Conservation (phyloP, 1,140 invertebrate genomes). For the Meteorus sp. region DNA sequence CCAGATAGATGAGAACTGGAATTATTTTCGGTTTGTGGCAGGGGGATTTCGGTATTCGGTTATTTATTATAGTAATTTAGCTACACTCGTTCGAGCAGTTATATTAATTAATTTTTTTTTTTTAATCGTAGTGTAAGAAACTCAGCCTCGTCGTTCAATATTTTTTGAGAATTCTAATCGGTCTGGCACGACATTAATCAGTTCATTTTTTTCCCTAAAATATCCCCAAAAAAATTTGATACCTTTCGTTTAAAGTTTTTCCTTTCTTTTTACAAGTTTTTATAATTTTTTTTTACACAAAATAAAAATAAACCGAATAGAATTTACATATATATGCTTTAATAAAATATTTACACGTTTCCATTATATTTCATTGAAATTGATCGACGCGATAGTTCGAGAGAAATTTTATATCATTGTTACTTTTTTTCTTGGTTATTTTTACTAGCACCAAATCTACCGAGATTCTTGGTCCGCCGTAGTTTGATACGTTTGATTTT, state of each 20-base stretch:
- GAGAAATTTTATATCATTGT: too few relatives aligned
- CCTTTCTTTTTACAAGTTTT: background rate
- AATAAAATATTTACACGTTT: conserved; percentile 19
- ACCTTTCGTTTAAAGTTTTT: too few relatives aligned
- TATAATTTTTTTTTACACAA: background rate
- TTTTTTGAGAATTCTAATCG: background rate
- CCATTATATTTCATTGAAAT: conserved; percentile 12
- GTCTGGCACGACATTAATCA: background rate
- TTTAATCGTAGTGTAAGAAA: background rate
- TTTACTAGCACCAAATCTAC: conserved; percentile 29
- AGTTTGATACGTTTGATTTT: conserved; percentile 18
- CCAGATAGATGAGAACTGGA: background rate
- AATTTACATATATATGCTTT: conserved; percentile 16
- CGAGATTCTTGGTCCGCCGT: conserved; percentile 29
- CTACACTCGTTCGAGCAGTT: background rate
- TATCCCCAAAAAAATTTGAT: too few relatives aligned
- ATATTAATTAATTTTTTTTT: background rate
- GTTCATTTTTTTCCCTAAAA: background rate
- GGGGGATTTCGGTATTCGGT: conserved; percentile 17
- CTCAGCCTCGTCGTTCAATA: background rate
- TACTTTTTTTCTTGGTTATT: conserved; percentile 17
- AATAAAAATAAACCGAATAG: background rate
- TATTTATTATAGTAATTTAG: background rate
- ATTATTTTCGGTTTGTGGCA: conserved; percentile 23
- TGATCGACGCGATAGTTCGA: conserved; percentile 2